A percentile compares a stretch with the other conserved stretches of the same genome.
Conservation (phyloP, 92 coral and sea anemone genomes). For the Chrysogorgia sp. region DNA sequence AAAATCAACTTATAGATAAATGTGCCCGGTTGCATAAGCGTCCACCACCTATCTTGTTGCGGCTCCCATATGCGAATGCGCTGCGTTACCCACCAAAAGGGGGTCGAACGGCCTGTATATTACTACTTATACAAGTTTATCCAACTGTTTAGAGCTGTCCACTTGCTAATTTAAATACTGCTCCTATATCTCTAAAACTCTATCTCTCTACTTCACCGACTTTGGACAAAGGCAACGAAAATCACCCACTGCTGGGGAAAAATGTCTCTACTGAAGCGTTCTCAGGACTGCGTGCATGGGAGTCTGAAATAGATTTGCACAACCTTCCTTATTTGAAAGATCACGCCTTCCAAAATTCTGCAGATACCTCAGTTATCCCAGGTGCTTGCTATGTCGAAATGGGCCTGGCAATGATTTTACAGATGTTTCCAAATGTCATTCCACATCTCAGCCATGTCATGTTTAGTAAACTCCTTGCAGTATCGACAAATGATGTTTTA, state of each 20-base stretch:
- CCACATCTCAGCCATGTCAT: conserved; percentile 62
- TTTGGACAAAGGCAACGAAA: background rate
- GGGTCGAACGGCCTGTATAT: too few species aligned
- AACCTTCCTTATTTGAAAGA: conserved; percentile 75
- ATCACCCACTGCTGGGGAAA: conserved; percentile 68
- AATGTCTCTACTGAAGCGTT: conserved; percentile 61
- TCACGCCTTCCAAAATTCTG: conserved; percentile 67
- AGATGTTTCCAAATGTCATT: conserved; percentile 48
- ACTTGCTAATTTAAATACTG: too few species aligned
- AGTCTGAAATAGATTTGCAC: conserved; percentile 77
- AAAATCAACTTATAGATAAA: too few species aligned
- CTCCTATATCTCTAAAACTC: too few species aligned
- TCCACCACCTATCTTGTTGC: too few species aligned
- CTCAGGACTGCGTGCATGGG: conserved; percentile 83
- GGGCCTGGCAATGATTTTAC: conserved; percentile 84
- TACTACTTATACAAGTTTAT: too few species aligned
- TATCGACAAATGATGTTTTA: conserved; percentile 67
- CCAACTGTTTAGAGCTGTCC: too few species aligned
- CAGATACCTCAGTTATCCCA: conserved; percentile 79
- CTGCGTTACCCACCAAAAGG: too few species aligned
- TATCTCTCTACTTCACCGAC: background rate
- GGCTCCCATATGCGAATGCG: too few species aligned
- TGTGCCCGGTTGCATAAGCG: too few species aligned
- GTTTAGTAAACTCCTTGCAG: conserved; percentile 70
- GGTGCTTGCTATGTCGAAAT: conserved; percentile 84